Base-by-base conservation (phyloP, 2,113 vertebrate species). In the Cynopterus brachyotis region DNA sequence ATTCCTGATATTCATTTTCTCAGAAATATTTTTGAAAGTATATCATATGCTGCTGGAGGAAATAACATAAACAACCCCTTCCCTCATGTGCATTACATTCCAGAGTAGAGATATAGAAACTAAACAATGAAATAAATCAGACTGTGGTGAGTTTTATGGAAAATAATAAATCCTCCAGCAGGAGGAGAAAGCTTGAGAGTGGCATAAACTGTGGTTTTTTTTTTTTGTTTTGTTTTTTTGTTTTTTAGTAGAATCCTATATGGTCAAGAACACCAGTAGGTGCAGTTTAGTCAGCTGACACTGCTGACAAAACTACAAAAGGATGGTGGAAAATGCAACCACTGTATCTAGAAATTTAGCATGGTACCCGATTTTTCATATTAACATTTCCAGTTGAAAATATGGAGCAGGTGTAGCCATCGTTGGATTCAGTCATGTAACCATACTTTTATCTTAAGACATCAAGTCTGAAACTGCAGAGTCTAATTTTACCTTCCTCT, bases 371-470 rank as follows among this genome's bases (percentile, higher is more conserved):
- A 30, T 37, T 75, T 92, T 94, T 87, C 17, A 57, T 40, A 28
- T 84, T 35, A 40, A 64, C n/a, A 79, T 55, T 82, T 95, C 19
- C 83, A 73, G 9, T 42, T 86, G 50, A 73, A 96, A 92, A 94
- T 50, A 35, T 24, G 42, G 42, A 4, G 10, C 28, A 79, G 47
- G 0, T 30, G 8, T 42, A 60, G 37, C 3, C 22, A 73, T 2
- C 47, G 19, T 26, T 84, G 30, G 32, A 53, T 78, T 87, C 69
- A 91, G 28, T 60, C 53, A 42, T n/a, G 26, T 28, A 53, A 79
- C 15, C 62, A 30, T 16, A 24, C 4, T 20, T 0, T 22, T 53
- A 9, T 3, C 20, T 9, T 50, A 69, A 26, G 17, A 32, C 35
- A 2, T 32, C 47, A 47, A 96, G 35, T 53, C 0, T 11, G 35